phyloP scores from a whole-genome alignment of 2,888 invertebrate genomes.

The Netelia inedita region DNA sequence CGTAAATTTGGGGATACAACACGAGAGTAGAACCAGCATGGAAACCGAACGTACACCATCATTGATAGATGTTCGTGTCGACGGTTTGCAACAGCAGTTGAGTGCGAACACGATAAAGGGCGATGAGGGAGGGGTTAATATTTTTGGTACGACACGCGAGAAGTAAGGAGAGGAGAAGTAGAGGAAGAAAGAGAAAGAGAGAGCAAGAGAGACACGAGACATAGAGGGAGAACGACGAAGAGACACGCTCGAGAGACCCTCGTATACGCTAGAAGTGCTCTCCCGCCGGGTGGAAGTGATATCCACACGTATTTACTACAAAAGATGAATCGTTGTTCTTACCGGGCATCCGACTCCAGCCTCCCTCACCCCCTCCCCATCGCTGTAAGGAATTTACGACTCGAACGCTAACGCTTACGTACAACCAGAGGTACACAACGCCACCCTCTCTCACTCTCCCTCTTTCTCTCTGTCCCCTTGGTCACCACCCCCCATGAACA shows the following conservation, averaged over 20 bases:
- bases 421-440: constrained; percentile 29
- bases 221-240: constrained; percentile 13
- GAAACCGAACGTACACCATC: background rate
- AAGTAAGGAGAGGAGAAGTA: background rate
- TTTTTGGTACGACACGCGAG: constrained; percentile 24
- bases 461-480: background rate
- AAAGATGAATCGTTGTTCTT: constrained; percentile 69
- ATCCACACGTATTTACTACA: constrained; percentile 69
- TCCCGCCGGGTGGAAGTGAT: constrained; percentile 69
- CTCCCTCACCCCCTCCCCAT: background rate
- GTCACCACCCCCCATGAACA: background rate
- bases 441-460: background rate
- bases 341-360: constrained; percentile 36
- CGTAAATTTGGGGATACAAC: background rate
- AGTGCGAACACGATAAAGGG: constrained; percentile 9
- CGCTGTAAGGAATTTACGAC: constrained; percentile 67
- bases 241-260: constrained; percentile 21
- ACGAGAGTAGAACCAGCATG: background rate
- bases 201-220: background rate
- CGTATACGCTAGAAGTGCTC: constrained; percentile 40
- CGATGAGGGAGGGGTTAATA: constrained; percentile 34
- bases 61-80: constrained; percentile 15
- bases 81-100: constrained; percentile 4
- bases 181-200: constrained; percentile 5
- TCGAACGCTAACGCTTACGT: constrained; percentile 52